Base-by-base conservation (phyloP, 2,113 vertebrate species). In the Phylloscopus trochiloides region DNA sequence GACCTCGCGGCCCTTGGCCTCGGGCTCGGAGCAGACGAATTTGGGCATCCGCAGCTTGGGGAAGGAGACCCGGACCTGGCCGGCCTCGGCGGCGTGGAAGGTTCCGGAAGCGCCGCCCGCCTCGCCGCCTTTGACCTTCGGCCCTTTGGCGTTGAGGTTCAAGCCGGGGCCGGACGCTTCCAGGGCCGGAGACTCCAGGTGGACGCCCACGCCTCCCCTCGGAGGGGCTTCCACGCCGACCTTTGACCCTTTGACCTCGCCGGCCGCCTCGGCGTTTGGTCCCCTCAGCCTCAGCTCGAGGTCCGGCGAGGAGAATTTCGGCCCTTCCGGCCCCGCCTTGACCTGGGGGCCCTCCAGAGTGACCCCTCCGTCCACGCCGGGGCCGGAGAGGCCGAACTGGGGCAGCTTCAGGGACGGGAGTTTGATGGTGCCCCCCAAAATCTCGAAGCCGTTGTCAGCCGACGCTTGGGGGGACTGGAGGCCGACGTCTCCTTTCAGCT, bases 31-130 rank as follows among this genome's bases (percentile, higher is more conserved):
- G 51, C 95, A 95, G 18, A 79, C 68, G 4, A 98, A 98, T 40
- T 98, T 98, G 0, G 98, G 98, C 85, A 98, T 97, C 32, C 98
- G 91, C 81, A 98, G 97, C 81, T 97, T 98, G 40, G 98, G 98
- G 95, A 98, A 98, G 14, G 97, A 96, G 4, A 98, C 97, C 52
- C 73, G 97, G 31, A 97, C 98, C 86, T 82, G 26, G 29, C 62
- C 13, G 22, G 92, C 79, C 50, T 97, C 95, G 3, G 59, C 14
- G 42, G 93, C 25, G 17, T 94, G 97, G 34, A 48, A 61, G 31
- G 50, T 32, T 50, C 67, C 86, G 6, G 61, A 7, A 4, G 1
- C 94, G 47, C 0, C 67, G 1, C 21, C 94, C 43, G 0, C 66
- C 3, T 54, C 62, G 0, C 97, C 97, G 0, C 97, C 97, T 83